Evolutionary conservation across 2,797 vertebrate species (phyloP), one percentile per base, ranked within the genome.

Genomic region (Taenioides sp.): DNA sequence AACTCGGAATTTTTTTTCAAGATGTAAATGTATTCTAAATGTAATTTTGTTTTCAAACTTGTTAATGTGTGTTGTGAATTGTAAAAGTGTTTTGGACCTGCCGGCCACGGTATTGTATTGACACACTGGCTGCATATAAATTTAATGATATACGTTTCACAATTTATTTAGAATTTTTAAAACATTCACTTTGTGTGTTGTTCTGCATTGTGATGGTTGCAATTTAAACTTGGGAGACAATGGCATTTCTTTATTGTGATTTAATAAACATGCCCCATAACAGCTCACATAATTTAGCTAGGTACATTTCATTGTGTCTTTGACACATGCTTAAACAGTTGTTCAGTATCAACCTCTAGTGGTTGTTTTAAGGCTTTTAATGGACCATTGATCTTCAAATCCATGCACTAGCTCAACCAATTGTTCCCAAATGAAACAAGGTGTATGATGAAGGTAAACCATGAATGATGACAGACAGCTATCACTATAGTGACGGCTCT

Each of bases 201-300:
- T 5, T 58, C 23, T 58, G 23, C 55, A 58, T 28, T 27, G 57
- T 7, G n/a, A 7, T 59, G 14, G 23, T 28, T 59, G 25, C 1
- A 28, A 59, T 28, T 67, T 1, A 67, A 25, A 57, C 50, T 55
- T 28, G 28, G 52, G 14, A 57, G 31, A 67, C 12, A n/a, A 22
- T 67, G 66, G 12, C 27, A 25, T 67, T 67, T 57, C 50, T 67
- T 67, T 67, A 57, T 57, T 67, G 28, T 54, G 66, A 67, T 18
- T 67, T 57, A 22, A 34, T 37, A 67, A 22, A 55, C 66, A 67
- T 67, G 65, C 65, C 52, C 28, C 65, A 52, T 20, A 54, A 40
- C 65, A 54, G 65, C 18, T 66, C 49, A 66, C 27, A 66, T 25
- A 50, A 47, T 65, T 64, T 25, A 65, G 14, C 64, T 27, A 17